These are phyloP conservation scores for Chouioia cunea DNA, from an alignment of 2,888 invertebrate genomes.

Conservation along the genomic window DNA sequence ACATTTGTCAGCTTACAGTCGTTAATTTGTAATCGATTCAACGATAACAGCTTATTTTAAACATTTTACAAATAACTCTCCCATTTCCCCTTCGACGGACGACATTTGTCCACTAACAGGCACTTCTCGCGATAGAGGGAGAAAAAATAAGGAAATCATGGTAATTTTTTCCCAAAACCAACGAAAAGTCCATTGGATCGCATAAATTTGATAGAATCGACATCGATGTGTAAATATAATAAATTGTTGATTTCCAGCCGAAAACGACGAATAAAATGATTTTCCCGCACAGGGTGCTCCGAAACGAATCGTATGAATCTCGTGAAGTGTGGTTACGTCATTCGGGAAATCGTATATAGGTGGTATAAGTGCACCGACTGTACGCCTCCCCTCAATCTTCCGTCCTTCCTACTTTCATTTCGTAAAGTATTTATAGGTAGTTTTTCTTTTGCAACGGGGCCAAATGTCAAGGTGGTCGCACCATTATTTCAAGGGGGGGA, in stretches of 20 bases:
- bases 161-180: too few relatives aligned
- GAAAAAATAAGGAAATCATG: constrained; percentile 1
- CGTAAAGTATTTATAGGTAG: constrained; percentile 17
- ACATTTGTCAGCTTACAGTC: too few relatives aligned
- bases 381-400: constrained; percentile 14
- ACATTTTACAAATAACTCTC: constrained; percentile 19
- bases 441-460: constrained; percentile 24
- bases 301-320: constrained; percentile 39
- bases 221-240: constrained; percentile 29
- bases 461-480: constrained; percentile 40
- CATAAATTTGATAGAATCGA: constrained; percentile 24
- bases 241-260: constrained; percentile 12
- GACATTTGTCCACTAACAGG: too few relatives aligned
- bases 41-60: too few relatives aligned
- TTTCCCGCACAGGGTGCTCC: constrained; percentile 23
- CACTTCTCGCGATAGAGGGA: too few relatives aligned
- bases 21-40: too few relatives aligned
- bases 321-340: constrained; percentile 16
- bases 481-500: background rate
- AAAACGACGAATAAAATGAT: constrained; percentile 39
- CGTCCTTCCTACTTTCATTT: constrained; percentile 7
- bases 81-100: background rate
- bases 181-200: background rate
- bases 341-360: constrained; percentile 1
- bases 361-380: constrained; percentile 1